Base-by-base conservation (phyloP, 2,888 invertebrate genomes). In the Conus canariensis region DNA sequence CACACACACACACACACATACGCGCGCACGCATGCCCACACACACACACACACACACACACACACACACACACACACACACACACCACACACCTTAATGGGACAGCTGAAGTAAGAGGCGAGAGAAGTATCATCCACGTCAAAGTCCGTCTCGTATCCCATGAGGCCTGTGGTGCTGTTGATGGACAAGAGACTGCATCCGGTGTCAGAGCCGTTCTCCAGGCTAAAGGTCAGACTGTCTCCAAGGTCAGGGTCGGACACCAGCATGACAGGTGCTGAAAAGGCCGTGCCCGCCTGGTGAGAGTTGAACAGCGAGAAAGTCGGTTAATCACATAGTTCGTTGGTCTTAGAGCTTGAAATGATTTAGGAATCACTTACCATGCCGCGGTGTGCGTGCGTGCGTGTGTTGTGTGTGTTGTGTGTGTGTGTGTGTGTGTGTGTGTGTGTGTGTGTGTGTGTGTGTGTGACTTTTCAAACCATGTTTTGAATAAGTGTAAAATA, bases 151-250 rank as follows among this genome's bases (percentile, higher is more conserved):
- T 70, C 85, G 45, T 85, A 86, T 22, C 25, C 19, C 58, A 90
- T 60, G 25, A 60, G 45, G 9, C 90, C 90, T 10, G 86, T 86
- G 80, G 86, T 12, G 16, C 30, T 30, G 74, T 67, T 59, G 60
- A 90, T 45, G 30, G 25, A 22, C 30, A 90, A 30, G 14, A 77
- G 59, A n/a, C 67, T 45, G 60, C 87, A 87, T 86, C 22, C 60
- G 25, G 25, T 5, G 83, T 64, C 25, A 3, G 59, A 25, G 8
- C 56, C 80, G 58, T 19, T 56, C 14, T n/a, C 90, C 22, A 87
- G 56, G 67, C 64, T 56, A 67, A 87, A 90, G 56, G 90, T 90
- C 64, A 90, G n/a, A 9, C 22, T 67, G 82, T 90, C 90, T 16
- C 87, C 90, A 56, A 64, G 58, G 82, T 87, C 90, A 19, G 87